Percentiles rank a stretch among this genome's conserved stretches.
Evolutionary conservation across 2,797 vertebrate genomes (phyloP).

Genomic region (Bradypodion pumilum): DNA sequence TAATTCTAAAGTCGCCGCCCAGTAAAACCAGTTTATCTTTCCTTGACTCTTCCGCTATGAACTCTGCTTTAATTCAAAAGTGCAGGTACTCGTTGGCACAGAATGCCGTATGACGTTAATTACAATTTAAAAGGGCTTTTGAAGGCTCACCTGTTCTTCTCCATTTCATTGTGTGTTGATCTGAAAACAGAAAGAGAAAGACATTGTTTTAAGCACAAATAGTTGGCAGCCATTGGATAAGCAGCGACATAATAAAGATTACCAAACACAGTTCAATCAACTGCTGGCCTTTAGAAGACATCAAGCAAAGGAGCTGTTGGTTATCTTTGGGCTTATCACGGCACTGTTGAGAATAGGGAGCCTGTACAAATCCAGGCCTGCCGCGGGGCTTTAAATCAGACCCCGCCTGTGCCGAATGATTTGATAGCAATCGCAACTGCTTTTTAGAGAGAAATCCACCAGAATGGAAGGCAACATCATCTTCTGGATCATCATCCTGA

Average conservation of each 20-base stretch:
- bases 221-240: background rate
- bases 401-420: background rate
- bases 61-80: background rate
- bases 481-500: background rate
- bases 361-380: background rate
- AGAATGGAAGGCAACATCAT: background rate
- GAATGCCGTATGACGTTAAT: background rate
- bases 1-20: background rate
- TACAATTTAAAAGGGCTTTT: background rate
- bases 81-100: background rate
- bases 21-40: background rate
- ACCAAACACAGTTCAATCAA: background rate
- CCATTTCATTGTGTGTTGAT: constrained; percentile 98
- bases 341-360: accelerated
- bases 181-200: constrained; percentile 67
- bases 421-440: background rate
- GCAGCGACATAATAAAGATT: background rate
- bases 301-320: background rate
- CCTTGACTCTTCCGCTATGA: background rate
- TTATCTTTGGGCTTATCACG: no score
- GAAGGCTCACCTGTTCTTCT: constrained; percentile 91
- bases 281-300: background rate
- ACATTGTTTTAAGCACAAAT: constrained; percentile 12
- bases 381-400: background rate
- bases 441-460: background rate